Conservation (phyloP, 2,888 invertebrate species). For the Caenorhabditis parvicauda region DNA sequence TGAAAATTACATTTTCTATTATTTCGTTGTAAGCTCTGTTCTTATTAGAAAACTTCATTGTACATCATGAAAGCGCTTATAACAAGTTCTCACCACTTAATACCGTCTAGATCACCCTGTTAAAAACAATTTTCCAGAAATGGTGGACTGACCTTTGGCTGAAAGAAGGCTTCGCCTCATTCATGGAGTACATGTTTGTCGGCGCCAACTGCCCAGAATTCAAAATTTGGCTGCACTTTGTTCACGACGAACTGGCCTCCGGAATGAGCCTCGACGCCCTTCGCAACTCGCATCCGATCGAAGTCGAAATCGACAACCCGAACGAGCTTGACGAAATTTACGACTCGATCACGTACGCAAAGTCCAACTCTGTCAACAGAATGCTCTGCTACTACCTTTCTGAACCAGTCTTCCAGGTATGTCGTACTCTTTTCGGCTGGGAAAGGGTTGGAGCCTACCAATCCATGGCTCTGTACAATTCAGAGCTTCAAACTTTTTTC, state of each 20-base stretch:
- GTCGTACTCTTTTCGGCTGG: too few relatives aligned
- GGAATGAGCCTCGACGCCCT: constrained; percentile 78
- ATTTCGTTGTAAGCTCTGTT: too few relatives aligned
- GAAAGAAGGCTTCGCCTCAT: constrained; percentile 93
- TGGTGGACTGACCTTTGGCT: constrained; percentile 76
- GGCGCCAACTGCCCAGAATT: constrained; percentile 89
- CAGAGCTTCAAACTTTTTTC: too few relatives aligned
- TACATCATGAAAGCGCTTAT: not conserved
- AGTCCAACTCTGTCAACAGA: constrained; percentile 85
- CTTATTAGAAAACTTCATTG: not conserved
- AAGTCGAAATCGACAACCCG: constrained; percentile 83
- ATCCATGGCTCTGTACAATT: too few relatives aligned
- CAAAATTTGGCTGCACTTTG: constrained; percentile 95
- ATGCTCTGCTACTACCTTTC: constrained; percentile 93
- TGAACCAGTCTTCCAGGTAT: constrained; percentile 73
- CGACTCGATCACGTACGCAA: constrained; percentile 88
- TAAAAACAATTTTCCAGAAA: constrained; percentile 37
- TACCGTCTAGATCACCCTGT: not conserved
- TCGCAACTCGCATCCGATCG: constrained; percentile 73
- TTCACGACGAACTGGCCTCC: constrained; percentile 80
- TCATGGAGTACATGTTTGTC: constrained; percentile 90
- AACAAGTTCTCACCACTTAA: not conserved
- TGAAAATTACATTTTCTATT: too few relatives aligned
- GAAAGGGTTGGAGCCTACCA: too few relatives aligned
- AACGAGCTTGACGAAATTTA: constrained; percentile 95